Evolutionary conservation across 2,797 vertebrate species (phyloP).

Genomic region (Orientallactaga sibirica): DNA sequence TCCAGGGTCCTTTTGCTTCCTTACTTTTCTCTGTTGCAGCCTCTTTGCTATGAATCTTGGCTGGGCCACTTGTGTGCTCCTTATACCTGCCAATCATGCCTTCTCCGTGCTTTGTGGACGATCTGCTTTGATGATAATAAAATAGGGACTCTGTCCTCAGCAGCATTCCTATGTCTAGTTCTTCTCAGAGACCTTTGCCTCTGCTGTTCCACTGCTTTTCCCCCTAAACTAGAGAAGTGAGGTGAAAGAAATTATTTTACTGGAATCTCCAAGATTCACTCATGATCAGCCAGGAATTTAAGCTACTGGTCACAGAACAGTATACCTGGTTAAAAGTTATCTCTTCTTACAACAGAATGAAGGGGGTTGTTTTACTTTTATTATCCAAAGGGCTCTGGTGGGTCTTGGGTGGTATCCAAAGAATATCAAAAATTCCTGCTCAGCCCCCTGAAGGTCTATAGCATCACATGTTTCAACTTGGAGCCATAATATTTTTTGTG

Average conservation of each 20-base stretch:
- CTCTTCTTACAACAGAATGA: background rate
- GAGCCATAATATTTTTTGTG: background rate
- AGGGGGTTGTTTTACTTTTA: background rate
- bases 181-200: background rate
- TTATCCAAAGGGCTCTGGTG: background rate
- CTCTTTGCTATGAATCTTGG: background rate
- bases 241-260: background rate
- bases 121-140: background rate
- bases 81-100: background rate
- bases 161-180: background rate
- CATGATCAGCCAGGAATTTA: background rate
- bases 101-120: background rate
- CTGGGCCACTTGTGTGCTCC: background rate
- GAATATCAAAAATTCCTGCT: background rate
- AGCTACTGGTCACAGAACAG: background rate
- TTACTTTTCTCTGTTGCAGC: background rate
- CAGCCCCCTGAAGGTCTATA: background rate
- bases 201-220: background rate
- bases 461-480: background rate
- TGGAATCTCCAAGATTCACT: background rate
- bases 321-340: background rate
- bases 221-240: background rate
- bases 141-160: fast-evolving
- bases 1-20: background rate
- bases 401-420: background rate